phyloP scores from a whole-genome alignment of 2,797 vertebrate species.

The Peromyscus attwateri region DNA sequence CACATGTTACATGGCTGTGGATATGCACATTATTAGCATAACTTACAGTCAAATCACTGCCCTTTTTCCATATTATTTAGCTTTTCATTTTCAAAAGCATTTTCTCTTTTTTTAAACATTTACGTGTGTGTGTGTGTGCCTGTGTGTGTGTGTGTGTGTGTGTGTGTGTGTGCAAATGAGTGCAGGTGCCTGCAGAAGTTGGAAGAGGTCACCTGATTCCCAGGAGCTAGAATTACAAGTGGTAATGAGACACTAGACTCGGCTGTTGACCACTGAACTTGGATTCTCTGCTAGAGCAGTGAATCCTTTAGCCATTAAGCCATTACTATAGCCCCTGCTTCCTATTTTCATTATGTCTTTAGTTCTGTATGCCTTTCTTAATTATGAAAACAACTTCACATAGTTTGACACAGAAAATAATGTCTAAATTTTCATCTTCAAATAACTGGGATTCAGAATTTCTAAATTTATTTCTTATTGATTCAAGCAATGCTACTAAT shows the following conservation, averaged over 20 bases:
- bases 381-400: slow-evolving; percentile 53
- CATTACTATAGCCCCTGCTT: not conserved
- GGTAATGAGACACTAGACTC: not conserved
- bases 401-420: slow-evolving; percentile 5
- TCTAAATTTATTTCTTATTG: slow-evolving; percentile 28
- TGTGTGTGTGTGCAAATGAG: not conserved
- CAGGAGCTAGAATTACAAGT: not conserved
- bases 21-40: not conserved
- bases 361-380: not conserved
- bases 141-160: not conserved
- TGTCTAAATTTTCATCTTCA: slow-evolving; percentile 1
- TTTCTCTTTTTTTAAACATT: not conserved
- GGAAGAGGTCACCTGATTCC: not conserved
- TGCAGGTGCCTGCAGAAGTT: not conserved
- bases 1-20: not conserved
- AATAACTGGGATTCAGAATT: not conserved
- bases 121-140: not conserved
- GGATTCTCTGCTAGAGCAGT: not conserved
- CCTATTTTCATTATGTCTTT: not conserved
- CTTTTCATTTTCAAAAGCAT: not conserved
- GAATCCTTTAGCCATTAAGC: not conserved
- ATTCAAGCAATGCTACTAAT: not conserved
- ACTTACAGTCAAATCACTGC: not conserved
- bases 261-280: not conserved
- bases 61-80: not conserved